Percentiles rank a stretch among this genome's conserved stretches.
These are phyloP conservation scores for Toxotes chatareus DNA, from an alignment of 2,113 vertebrate species.

Conservation along the genomic window DNA sequence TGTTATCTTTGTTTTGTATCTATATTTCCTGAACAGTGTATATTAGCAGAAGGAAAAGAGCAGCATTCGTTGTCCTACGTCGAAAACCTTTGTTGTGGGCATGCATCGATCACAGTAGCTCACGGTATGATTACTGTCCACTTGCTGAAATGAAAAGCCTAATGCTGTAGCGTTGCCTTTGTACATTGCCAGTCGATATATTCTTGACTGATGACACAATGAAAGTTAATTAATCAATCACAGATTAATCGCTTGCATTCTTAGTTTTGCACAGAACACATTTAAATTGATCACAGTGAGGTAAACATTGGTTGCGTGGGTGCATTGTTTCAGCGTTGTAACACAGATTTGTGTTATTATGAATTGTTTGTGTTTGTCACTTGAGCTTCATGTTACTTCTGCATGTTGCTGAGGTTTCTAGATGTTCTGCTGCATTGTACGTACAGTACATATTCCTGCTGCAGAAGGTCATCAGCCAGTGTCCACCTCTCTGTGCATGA, in stretches of 20 bases:
- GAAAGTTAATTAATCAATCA: background rate
- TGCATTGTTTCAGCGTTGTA: background rate
- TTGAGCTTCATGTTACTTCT: background rate
- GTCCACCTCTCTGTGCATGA: slow-evolving; percentile 33
- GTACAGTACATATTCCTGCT: background rate
- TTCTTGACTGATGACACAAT: background rate
- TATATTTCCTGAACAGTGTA: too few species aligned
- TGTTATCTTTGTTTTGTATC: too few species aligned
- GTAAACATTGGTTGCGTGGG: background rate
- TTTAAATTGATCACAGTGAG: too few species aligned
- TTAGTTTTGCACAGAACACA: too few species aligned
- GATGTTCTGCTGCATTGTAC: background rate
- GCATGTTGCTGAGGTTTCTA: background rate
- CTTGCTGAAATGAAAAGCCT: too few species aligned
- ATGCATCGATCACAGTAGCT: too few species aligned
- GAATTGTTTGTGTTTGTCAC: background rate
- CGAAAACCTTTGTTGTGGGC: too few species aligned
- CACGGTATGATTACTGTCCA: too few species aligned
- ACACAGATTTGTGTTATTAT: background rate
- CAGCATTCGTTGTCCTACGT: background rate
- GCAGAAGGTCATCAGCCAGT: slow-evolving; percentile 5
- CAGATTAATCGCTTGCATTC: background rate
- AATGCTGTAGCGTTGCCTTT: background rate
- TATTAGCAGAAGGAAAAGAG: too few species aligned
- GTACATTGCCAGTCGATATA: background rate